phyloP scores from a whole-genome alignment of 1,140 invertebrate genomes.

The Magallana gigas region DNA sequence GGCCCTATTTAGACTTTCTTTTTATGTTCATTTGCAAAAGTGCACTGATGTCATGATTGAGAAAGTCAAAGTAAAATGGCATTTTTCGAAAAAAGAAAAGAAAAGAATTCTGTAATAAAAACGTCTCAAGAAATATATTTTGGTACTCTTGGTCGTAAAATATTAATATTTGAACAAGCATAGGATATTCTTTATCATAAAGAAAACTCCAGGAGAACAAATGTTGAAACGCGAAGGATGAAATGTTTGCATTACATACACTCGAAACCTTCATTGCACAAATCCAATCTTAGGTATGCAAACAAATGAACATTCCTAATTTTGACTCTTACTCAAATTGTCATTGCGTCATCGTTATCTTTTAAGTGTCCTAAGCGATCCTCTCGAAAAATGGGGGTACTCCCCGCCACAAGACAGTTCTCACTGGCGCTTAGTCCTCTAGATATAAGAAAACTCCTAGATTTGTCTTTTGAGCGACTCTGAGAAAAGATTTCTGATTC shows the following conservation, averaged over 20 bases:
- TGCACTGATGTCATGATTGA: not conserved
- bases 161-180: no score
- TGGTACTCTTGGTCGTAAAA: no score
- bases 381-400: constrained; percentile 17
- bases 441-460: constrained; percentile 33
- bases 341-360: constrained; percentile 55
- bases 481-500: not conserved
- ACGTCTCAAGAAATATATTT: not conserved
- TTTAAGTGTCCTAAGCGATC: not conserved
- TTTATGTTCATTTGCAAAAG: not conserved
- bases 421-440: constrained; percentile 56
- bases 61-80: not conserved
- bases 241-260: not conserved
- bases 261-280: not conserved
- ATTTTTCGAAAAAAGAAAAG: not conserved
- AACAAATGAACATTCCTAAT: not conserved
- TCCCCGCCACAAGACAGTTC: constrained; percentile 50
- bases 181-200: no score
- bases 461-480: constrained; percentile 47
- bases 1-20: not conserved
- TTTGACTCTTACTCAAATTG: constrained; percentile 39
- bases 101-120: not conserved
- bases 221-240: not conserved
- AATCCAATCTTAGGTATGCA: constrained; percentile 2
- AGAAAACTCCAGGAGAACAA: no score